Base-by-base conservation (phyloP, 2,797 vertebrate genomes). In the Pempheris klunzingeri region DNA sequence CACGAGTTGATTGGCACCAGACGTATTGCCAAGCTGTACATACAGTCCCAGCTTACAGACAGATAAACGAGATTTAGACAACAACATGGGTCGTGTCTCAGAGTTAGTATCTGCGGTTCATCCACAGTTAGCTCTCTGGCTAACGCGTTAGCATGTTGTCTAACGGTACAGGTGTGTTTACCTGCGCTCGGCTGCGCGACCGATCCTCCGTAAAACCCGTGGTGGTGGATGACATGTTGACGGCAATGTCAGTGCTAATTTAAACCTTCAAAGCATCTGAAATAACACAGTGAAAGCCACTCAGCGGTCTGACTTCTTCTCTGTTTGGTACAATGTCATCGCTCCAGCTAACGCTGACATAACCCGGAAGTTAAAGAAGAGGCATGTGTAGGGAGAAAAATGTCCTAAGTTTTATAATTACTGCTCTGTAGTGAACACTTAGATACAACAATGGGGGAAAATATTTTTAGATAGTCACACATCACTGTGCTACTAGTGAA, bases 181-280 rank as follows among this genome's bases (percentile, higher is more conserved):
- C 93, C 90, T 87, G 79, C 9, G 66, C 34, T 43, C 5, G n/a
- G 26, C 7, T 24, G 4, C 14, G 64, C 72, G 82, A 87, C 61
- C 10, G 75, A 8, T 92, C 84, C 64, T 87, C 88, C 7, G 84
- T 20, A 12, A 87, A 90, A n/a, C 49, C 80, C 3, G 90, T 47
- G 4, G 74, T 63, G 32, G 79, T 28, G n/a, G 92, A 84, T 1
- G 95, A 90, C 95, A 95, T 95, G 46, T 70, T 77, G 59, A 54
- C 71, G 22, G 22, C 13, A n/a, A 66, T 12, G 28, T 32, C 34
- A 18, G 36, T 7, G 17, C 8, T 58, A n/a, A 32, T 7, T 15
- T 12, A 59, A 69, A 10, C 5, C 4, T 54, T 88, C 24, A 90
- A 61, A 74, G 14, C 71, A 81, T 81, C 26, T 22, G 34, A 60